A percentile compares a stretch with the other conserved stretches of the same genome.
phyloP scores from a whole-genome alignment of 2,888 invertebrate species.

The Coecobrya sp. region DNA sequence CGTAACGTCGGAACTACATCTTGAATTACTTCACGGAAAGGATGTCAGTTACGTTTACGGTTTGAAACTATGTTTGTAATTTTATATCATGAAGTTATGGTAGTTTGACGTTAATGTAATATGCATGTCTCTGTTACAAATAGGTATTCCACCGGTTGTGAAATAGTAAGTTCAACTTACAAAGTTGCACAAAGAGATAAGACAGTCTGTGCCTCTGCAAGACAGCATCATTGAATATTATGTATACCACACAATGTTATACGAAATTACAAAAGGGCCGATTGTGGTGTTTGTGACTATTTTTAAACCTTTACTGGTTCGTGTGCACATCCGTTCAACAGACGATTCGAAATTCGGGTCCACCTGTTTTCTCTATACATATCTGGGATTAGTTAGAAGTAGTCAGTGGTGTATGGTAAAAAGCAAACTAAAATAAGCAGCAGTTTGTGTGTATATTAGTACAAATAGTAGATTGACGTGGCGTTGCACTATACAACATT shows the following conservation, averaged over 20 bases:
- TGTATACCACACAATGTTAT: slow-evolving; percentile 6
- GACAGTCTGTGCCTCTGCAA: not conserved
- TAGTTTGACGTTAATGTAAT: not conserved
- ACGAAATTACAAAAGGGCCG: slow-evolving; percentile 82
- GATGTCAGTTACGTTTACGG: slow-evolving; percentile 15
- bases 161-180: not conserved
- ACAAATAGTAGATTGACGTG: not conserved
- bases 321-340: slow-evolving; percentile 36
- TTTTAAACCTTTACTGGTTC: slow-evolving; percentile 83
- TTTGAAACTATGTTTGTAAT: slow-evolving; percentile 6
- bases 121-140: not conserved
- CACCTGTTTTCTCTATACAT: slow-evolving; percentile 18
- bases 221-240: not conserved
- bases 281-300: slow-evolving; percentile 84
- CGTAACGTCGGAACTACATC: not conserved
- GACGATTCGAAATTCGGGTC: slow-evolving; percentile 53
- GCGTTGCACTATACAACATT: not conserved
- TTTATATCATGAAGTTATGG: not conserved
- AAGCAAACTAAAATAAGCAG: slow-evolving; percentile 18
- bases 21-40: not conserved
- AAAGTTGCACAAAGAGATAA: not conserved
- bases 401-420: slow-evolving; percentile 9
- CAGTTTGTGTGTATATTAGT: not conserved
- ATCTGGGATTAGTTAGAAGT: slow-evolving; percentile 65
- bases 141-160: not conserved